These are phyloP conservation scores for Elmis aenea DNA, from an alignment of 2,888 invertebrate genomes.

Conservation along the genomic window DNA sequence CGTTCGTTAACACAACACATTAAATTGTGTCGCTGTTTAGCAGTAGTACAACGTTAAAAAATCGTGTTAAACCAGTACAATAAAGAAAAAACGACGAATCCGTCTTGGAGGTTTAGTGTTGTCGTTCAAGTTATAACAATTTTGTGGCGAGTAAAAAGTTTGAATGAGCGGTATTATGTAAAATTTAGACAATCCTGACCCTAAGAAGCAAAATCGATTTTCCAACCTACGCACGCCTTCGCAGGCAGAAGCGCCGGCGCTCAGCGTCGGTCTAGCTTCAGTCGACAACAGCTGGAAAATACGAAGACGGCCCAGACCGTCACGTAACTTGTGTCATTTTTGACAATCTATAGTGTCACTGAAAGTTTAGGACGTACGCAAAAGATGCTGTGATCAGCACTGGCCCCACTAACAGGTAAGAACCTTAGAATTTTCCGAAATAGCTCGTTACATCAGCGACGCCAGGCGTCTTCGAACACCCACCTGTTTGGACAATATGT, in stretches of 20 bases:
- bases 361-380: constrained; percentile 19
- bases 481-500: constrained; percentile 32
- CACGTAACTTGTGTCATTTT: constrained; percentile 21
- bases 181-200: constrained; percentile 22
- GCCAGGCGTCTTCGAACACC: constrained; percentile 22
- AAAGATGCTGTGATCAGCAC: constrained; percentile 32
- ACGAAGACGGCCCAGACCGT: constrained; percentile 29
- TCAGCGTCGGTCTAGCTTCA: constrained; percentile 24
- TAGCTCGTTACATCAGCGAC: no score
- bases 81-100: no score
- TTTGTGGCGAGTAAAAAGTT: no score
- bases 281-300: constrained; percentile 27
- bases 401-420: constrained; percentile 23
- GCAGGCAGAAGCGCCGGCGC: constrained; percentile 34
- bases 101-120: no score
- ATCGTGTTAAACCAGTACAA: no score
- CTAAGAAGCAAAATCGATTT: constrained; percentile 37
- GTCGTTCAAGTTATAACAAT: no score
- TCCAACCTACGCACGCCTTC: constrained; percentile 38
- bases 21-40: no score
- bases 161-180: no score
- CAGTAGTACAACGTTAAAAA: no score
- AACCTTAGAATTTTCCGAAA: no score
- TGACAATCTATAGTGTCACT: constrained; percentile 24
- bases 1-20: constrained; percentile 6